Percentiles rank a stretch among this genome's conserved stretches.
Conservation (phyloP, 2,113 vertebrate species). For the Atrichornis clamosus region DNA sequence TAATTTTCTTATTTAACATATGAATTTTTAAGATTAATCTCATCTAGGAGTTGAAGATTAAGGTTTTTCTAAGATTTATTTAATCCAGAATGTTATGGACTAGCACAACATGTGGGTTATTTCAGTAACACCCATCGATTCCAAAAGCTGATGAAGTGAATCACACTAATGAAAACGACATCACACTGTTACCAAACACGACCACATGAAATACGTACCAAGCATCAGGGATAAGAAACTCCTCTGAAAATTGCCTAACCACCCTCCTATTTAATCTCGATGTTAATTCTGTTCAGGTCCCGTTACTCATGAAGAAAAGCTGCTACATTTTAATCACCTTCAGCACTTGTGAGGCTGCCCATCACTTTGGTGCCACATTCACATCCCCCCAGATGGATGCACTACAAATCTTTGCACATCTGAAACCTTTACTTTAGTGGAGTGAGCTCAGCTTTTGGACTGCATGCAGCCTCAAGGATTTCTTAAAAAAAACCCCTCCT, state of each 20-base stretch:
- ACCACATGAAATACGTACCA: conserved; percentile 41
- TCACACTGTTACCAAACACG: conserved; percentile 6
- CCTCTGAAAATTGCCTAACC: background rate
- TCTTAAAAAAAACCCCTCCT: background rate
- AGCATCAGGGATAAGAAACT: conserved; percentile 10
- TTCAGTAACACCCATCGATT: conserved; percentile 15
- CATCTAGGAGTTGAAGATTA: background rate
- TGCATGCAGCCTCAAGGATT: background rate
- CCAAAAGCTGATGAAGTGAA: conserved; percentile 26
- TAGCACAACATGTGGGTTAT: background rate
- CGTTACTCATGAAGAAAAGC: background rate
- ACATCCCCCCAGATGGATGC: background rate
- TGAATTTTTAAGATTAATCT: background rate
- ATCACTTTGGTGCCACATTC: background rate
- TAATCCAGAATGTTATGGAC: background rate
- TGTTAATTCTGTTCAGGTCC: background rate
- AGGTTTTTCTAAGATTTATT: background rate
- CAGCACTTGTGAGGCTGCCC: background rate
- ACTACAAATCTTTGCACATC: background rate
- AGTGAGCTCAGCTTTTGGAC: background rate
- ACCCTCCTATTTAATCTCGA: background rate
- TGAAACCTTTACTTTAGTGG: conserved; percentile 18
- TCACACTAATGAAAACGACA: background rate
- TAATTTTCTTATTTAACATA: background rate
- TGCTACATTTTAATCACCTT: background rate